Conservation (phyloP, 2,888 invertebrate genomes). For the Tuberolachnus salignus region DNA sequence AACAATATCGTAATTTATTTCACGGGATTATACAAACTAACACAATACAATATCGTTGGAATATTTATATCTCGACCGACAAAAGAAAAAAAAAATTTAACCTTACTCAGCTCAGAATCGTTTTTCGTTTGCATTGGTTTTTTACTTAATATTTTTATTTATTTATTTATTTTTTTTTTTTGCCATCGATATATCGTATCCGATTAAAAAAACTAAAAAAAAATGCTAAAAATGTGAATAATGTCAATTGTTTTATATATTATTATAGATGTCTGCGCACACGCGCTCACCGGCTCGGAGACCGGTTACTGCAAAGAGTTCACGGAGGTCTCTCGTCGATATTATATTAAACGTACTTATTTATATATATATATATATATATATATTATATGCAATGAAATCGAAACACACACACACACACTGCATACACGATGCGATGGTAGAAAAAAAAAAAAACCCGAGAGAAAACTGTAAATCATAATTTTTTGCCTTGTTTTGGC, state of each 20-base stretch:
- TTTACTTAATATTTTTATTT: too few relatives aligned
- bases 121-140: too few relatives aligned
- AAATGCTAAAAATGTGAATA: slow-evolving; percentile 15
- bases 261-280: neutral
- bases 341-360: neutral
- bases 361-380: too few relatives aligned
- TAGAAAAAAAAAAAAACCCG: neutral
- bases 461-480: slow-evolving; percentile 52
- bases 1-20: too few relatives aligned
- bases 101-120: too few relatives aligned
- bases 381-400: neutral
- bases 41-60: too few relatives aligned
- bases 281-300: neutral
- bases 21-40: too few relatives aligned
- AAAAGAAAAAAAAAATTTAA: too few relatives aligned
- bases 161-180: neutral
- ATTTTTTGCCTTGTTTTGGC: slow-evolving; percentile 41
- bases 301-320: slow-evolving; percentile 30
- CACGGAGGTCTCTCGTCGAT: slow-evolving; percentile 30
- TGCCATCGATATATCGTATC: neutral
- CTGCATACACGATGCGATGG: neutral
- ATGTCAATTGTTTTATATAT: slow-evolving; percentile 34
- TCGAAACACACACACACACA: neutral
- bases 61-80: too few relatives aligned
- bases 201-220: neutral